A percentile compares a stretch with the other conserved stretches of the same genome.
phyloP scores from a whole-genome alignment of 2,113 vertebrate species.

The Stigmatopora argus region DNA sequence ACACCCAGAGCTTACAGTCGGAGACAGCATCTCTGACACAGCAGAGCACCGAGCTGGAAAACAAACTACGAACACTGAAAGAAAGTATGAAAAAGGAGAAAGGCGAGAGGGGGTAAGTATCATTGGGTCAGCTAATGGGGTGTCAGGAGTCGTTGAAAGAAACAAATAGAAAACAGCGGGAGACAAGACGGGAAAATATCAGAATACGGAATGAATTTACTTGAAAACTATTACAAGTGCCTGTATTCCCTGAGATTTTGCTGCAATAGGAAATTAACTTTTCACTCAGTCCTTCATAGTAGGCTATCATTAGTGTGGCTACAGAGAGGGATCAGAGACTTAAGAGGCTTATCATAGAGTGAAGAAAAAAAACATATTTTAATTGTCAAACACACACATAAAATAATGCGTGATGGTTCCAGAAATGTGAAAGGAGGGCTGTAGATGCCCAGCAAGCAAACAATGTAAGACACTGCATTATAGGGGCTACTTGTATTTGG shows the following conservation, averaged over 20 bases:
- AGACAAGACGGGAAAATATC: background rate
- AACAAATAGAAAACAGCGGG: background rate
- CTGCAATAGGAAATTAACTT: background rate
- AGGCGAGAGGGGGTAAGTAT: slow-evolving; percentile 79
- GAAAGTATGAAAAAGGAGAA: slow-evolving; percentile 78
- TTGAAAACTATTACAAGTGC: background rate
- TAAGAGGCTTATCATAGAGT: background rate
- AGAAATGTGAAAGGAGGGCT: background rate
- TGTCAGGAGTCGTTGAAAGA: background rate
- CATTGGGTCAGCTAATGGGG: slow-evolving; percentile 2
- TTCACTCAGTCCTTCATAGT: background rate
- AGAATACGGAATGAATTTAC: background rate
- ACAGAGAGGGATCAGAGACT: background rate
- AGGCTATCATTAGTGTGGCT: background rate
- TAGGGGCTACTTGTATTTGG: slow-evolving; percentile 12
- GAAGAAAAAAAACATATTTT: background rate
- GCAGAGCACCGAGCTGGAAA: slow-evolving; percentile 80
- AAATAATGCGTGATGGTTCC: background rate
- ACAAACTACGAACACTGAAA: slow-evolving; percentile 76
- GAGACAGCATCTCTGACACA: slow-evolving; percentile 75
- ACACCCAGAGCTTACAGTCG: slow-evolving; percentile 70
- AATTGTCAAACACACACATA: background rate
- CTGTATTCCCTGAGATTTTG: background rate
- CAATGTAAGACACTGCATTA: background rate
- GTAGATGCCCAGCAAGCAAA: background rate